Evolutionary conservation across 1,140 invertebrate genomes (phyloP).

Genomic region (honey bee (Apis mellifera)): Amel_HAv3.1 CM009934.2:9407501-9408000

Average conservation of each 20-base stretch:
- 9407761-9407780: background rate
- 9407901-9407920: conserved; percentile 19
- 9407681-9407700: conserved; percentile 15
- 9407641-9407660: no score
- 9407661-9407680: no score
- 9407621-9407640: conserved; percentile 16
- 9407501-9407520: no score
- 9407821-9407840: background rate
- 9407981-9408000: no score
- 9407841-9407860: background rate
- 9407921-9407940: conserved; percentile 25
- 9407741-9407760: background rate
- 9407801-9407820: conserved; percentile 18
- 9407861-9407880: conserved; percentile 36
- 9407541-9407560: no score
- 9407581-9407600: conserved; percentile 10
- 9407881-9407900: conserved; percentile 8
- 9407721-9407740: background rate
- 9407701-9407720: background rate
- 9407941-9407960: conserved; percentile 33
- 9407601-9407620: conserved; percentile 50
- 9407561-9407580: no score
- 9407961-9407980: background rate
- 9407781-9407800: conserved; percentile 2
- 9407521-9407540: conserved; percentile 4